Conservation (phyloP, 92 coral and sea anemone genomes). For the Paramuricea clavata region DNA sequence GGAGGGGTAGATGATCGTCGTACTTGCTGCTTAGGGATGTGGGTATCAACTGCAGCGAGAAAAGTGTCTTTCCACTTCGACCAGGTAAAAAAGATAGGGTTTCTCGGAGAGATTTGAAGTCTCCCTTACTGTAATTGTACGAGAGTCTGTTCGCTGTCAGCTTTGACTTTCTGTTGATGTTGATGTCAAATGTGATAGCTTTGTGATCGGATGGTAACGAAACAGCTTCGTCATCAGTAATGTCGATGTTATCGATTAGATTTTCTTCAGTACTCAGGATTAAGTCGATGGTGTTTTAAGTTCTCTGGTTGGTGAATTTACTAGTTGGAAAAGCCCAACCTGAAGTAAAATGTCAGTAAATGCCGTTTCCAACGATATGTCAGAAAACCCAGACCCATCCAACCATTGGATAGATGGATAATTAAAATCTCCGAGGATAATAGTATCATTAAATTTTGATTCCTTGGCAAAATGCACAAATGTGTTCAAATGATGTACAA, state of each 20-base stretch:
- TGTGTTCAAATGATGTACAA: too few relatives aligned
- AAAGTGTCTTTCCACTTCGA: constrained; percentile 50
- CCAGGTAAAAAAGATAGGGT: constrained; percentile 11
- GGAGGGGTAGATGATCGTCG: constrained; percentile 29
- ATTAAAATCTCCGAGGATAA: background rate
- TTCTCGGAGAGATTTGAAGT: constrained; percentile 11
- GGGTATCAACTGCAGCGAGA: constrained; percentile 24
- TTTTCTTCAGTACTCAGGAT: background rate
- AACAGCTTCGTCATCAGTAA: background rate
- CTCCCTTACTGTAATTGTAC: constrained; percentile 19
- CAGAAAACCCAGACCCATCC: background rate
- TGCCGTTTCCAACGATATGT: background rate
- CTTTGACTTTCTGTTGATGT: background rate
- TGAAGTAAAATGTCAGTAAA: background rate
- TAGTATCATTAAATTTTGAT: background rate
- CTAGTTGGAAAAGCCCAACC: background rate
- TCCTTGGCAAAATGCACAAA: background rate
- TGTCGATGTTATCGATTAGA: background rate
- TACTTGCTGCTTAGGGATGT: background rate
- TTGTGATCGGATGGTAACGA: background rate
- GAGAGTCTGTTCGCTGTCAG: background rate
- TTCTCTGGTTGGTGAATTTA: background rate
- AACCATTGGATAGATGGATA: constrained; percentile 1
- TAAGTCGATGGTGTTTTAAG: background rate
- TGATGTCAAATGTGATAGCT: background rate